Percentiles rank a stretch among this genome's conserved stretches.
phyloP scores from a whole-genome alignment of 2,797 vertebrate species.

The Microcaecilia unicolor region DNA sequence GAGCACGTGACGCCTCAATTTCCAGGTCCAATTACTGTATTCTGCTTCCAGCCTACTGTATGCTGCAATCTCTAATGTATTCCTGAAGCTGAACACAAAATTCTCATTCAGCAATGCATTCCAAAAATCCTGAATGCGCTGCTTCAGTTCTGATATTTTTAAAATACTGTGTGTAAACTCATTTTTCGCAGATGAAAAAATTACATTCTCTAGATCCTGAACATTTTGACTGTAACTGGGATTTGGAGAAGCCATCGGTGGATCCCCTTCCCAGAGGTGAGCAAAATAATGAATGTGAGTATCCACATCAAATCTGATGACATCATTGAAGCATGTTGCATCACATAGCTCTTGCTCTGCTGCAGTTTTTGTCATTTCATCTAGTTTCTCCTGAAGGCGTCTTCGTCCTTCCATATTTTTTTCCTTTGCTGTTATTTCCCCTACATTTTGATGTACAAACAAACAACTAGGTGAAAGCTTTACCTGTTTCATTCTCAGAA shows the following conservation, averaged over 20 bases:
- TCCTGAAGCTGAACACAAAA: conserved; percentile 62
- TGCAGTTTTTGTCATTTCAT: conserved; percentile 48
- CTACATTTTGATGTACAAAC: conserved; percentile 52
- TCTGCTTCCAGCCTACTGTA: conserved; percentile 46
- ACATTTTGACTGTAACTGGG: conserved; percentile 48
- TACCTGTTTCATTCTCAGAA: conserved; percentile 60
- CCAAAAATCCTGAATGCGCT: conserved; percentile 49
- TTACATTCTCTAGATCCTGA: conserved; percentile 43
- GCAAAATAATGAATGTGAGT: conserved; percentile 54
- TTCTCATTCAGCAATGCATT: conserved; percentile 49
- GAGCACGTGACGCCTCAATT: conserved; percentile 36
- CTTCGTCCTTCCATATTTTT: conserved; percentile 51
- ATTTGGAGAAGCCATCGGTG: conserved; percentile 60
- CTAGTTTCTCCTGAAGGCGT: conserved; percentile 45
- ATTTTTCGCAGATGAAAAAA: conserved; percentile 28
- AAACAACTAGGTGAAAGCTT: conserved; percentile 45
- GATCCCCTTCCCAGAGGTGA: conserved; percentile 57
- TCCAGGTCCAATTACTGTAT: conserved; percentile 49
- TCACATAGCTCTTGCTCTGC: conserved; percentile 45
- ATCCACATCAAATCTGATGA: conserved; percentile 51
- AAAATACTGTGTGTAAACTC: conserved; percentile 12
- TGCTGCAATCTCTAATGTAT: conserved; percentile 38
- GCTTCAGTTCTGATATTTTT: conserved; percentile 42
- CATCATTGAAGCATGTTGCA: conserved; percentile 38
- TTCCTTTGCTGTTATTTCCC: conserved; percentile 45